These are phyloP conservation scores for Trichacis sp. DNA, from an alignment of 2,888 invertebrate genomes.

Conservation along the genomic window DNA sequence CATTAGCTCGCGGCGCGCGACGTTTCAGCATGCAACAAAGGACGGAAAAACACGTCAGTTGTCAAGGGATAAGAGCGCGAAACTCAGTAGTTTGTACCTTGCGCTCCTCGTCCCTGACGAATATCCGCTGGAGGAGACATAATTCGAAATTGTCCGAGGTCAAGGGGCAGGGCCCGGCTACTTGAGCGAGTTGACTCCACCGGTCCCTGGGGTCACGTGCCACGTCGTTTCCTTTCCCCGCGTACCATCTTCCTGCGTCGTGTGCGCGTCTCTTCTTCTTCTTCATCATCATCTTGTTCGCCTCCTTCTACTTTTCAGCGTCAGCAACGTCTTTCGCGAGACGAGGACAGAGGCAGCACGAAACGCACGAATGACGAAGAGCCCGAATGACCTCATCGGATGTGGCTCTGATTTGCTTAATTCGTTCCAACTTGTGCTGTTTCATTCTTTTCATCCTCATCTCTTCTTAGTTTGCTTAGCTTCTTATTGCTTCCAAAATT, in stretches of 20 bases:
- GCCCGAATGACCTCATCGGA: conserved; percentile 66
- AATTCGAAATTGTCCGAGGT: conserved; percentile 67
- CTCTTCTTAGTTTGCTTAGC: not conserved
- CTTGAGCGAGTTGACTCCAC: conserved; percentile 67
- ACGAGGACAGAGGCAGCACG: conserved; percentile 28
- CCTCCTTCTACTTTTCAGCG: conserved; percentile 18
- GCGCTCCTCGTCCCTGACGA: conserved; percentile 50
- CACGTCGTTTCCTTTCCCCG: conserved; percentile 54
- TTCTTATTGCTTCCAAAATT: too few relatives aligned
- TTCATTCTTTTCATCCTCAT: conserved; percentile 9
- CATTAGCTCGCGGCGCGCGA: not conserved
- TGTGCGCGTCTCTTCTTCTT: too few relatives aligned
- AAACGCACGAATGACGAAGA: conserved; percentile 43
- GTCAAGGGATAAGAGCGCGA: conserved; percentile 5
- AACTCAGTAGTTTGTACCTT: conserved; percentile 18
- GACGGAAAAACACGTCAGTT: not conserved
- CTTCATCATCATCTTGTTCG: conserved; percentile 24
- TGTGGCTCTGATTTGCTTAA: conserved; percentile 68
- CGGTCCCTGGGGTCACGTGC: conserved; percentile 66
- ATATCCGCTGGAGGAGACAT: conserved; percentile 64
- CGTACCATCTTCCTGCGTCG: conserved; percentile 20
- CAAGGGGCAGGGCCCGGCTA: conserved; percentile 67
- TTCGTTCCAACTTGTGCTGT: conserved; percentile 59
- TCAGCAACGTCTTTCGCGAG: conserved; percentile 3
- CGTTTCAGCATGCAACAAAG: not conserved